Evolutionary conservation across 2,888 invertebrate species (phyloP).

Genomic region (Diarsia mendica): DNA sequence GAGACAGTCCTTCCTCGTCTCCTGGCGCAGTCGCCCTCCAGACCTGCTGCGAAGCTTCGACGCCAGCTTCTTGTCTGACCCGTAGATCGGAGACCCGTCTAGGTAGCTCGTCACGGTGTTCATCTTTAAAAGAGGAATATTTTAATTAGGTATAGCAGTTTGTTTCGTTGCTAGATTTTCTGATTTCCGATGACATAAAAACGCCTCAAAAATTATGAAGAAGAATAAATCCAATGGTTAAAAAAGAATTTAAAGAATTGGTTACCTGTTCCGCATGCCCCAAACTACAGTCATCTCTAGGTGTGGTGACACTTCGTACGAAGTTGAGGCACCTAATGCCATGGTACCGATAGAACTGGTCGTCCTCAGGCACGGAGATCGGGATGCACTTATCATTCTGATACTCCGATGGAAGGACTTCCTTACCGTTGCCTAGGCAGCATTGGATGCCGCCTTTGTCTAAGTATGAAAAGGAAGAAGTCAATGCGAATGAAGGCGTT

Average conservation of each 20-base stretch:
- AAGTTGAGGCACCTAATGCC: slow-evolving; percentile 91
- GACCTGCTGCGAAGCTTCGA: slow-evolving; percentile 80
- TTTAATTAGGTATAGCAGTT: neutral
- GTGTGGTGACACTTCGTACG: slow-evolving; percentile 90
- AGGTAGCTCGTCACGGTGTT: slow-evolving; percentile 92
- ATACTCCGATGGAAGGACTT: slow-evolving; percentile 82
- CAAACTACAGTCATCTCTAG: slow-evolving; percentile 89
- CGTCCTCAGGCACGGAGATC: slow-evolving; percentile 89
- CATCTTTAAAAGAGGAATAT: slow-evolving; percentile 86
- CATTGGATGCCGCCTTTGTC: slow-evolving; percentile 89
- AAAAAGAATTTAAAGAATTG: slow-evolving; percentile 12
- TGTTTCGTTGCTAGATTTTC: neutral
- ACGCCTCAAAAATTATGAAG: neutral
- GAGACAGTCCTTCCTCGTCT: slow-evolving; percentile 73
- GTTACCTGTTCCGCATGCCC: slow-evolving; percentile 90
- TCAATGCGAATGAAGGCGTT: neutral
- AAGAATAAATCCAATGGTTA: neutral
- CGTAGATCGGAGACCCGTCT: slow-evolving; percentile 89
- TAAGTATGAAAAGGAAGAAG: slow-evolving; percentile 48
- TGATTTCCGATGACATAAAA: neutral
- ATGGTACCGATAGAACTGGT: slow-evolving; percentile 87
- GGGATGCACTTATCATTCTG: slow-evolving; percentile 91
- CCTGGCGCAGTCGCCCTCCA: slow-evolving; percentile 84
- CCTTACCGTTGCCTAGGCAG: slow-evolving; percentile 84
- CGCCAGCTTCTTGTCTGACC: slow-evolving; percentile 81